A percentile compares a stretch with the other conserved stretches of the same genome.
phyloP scores from a whole-genome alignment of 2,797 vertebrate genomes.

The Hemitrygon akajei region DNA sequence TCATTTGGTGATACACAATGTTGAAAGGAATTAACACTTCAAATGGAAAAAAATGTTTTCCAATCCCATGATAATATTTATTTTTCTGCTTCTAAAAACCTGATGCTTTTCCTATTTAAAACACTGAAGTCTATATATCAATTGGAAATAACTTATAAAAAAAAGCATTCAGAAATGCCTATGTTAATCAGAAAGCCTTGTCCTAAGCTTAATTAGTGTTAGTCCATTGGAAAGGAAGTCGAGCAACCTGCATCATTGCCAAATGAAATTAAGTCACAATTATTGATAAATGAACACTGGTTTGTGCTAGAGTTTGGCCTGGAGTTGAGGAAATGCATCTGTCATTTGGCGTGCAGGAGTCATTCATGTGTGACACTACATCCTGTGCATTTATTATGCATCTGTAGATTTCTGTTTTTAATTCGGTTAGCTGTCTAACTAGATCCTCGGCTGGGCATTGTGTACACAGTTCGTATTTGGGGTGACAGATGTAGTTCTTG shows the following conservation, averaged over 20 bases:
- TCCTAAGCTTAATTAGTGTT: slow-evolving; percentile 65
- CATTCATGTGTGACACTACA: slow-evolving; percentile 69
- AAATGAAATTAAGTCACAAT: slow-evolving; percentile 80
- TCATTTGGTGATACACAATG: background rate
- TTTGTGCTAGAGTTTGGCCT: slow-evolving; percentile 77
- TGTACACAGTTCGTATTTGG: slow-evolving; percentile 53
- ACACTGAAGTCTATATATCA: background rate
- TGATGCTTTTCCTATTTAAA: background rate
- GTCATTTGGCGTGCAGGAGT: slow-evolving; percentile 67
- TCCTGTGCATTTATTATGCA: slow-evolving; percentile 76
- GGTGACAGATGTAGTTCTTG: slow-evolving; percentile 60
- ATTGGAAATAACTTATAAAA: background rate
- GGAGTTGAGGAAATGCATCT: slow-evolving; percentile 73
- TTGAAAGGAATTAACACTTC: background rate
- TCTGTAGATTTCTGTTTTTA: slow-evolving; percentile 68
- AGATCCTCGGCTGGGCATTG: slow-evolving; percentile 58
- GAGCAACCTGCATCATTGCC: slow-evolving; percentile 65
- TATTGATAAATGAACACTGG: slow-evolving; percentile 84
- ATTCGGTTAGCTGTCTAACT: slow-evolving; percentile 71
- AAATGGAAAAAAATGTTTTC: slow-evolving; percentile 1
- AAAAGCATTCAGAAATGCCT: background rate
- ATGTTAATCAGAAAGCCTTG: slow-evolving; percentile 21
- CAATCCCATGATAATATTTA: background rate
- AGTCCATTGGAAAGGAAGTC: slow-evolving; percentile 71
- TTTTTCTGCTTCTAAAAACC: background rate